phyloP scores from a whole-genome alignment of 2,797 vertebrate species.

The Platyrinchus mystaceus region DNA sequence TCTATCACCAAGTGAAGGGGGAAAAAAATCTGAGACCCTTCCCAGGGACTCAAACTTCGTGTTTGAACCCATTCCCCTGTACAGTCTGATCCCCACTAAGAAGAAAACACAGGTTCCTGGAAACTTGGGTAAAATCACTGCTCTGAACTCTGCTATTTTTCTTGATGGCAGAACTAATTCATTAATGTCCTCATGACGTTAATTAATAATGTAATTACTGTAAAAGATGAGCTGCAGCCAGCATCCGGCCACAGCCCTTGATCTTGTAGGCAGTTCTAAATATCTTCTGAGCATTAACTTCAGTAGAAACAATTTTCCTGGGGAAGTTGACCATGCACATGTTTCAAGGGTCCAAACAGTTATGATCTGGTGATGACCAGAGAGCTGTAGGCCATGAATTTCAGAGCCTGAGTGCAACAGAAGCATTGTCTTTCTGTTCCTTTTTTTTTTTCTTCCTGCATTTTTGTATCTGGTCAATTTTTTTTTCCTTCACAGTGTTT shows the following conservation, averaged over 20 bases:
- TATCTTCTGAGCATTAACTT: not conserved
- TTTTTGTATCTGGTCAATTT: not conserved
- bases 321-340: not conserved
- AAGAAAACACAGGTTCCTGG: not conserved
- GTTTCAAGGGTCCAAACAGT: rapidly evolving
- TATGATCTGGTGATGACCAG: not conserved
- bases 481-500: not conserved
- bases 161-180: slow-evolving; percentile 11
- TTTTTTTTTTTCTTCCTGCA: not conserved
- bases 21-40: not conserved
- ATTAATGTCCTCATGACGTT: not conserved
- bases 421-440: not conserved
- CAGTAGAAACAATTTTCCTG: not conserved
- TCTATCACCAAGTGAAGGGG: not conserved
- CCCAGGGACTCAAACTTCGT: not conserved
- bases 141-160: not conserved
- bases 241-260: not conserved
- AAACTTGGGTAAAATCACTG: not conserved
- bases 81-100: not conserved
- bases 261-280: not conserved
- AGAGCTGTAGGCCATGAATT: not conserved
- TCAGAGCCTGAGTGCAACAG: not conserved
- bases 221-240: slow-evolving; percentile 29
- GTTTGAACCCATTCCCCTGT: not conserved
- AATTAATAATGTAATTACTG: slow-evolving; percentile 33